Evolutionary conservation across 2,113 vertebrate species (phyloP), one percentile per base, ranked within the genome.

Genomic region (Spizaetus ornatus): DNA sequence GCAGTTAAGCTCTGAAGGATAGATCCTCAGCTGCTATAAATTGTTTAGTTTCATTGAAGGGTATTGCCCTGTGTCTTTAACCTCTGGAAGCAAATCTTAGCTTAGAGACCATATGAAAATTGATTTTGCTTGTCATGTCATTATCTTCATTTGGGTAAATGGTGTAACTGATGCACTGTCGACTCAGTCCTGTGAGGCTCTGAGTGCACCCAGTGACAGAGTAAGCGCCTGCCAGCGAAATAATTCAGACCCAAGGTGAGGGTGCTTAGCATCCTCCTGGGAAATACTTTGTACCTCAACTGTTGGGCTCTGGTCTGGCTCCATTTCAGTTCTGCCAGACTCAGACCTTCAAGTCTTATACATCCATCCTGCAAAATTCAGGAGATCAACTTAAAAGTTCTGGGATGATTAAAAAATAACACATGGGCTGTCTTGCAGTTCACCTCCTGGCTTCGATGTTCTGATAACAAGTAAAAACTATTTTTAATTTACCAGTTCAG

Each of bases 91-190:
- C 81, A 95, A 90, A 87, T 86, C 83, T 96, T 58, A 95, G 62
- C 47, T 94, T 91, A 80, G 91, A 86, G 84, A 91, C 85, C 94
- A 81, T 90, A 94, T 86, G 94, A 96, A 96, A 95, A 97, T 96
- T 96, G 91, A 97, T 96, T 95, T 95, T 94, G 47, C 84, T 96
- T 95, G 89, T 91, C 88, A 40, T 70, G 63, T 81, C 91, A 91
- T 94, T 93, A 93, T 77, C 70, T 94, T 91, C 53, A 83, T 94
- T 93, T 93, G 79, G 63, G 89, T 88, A 87, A 95, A 91, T 80
- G 91, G 62, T 77, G 42, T 73, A 94, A 89, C 76, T 0, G 9
- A 34, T 84, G 83, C n/a, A 43, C 58, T 69, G 86, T 18, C 2
- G 3, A 12, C 80, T 82, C 61, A 79, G 36, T 63, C 15, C 26